phyloP scores from a whole-genome alignment of 2,888 invertebrate genomes.

The Colostygia pectinataria region DNA sequence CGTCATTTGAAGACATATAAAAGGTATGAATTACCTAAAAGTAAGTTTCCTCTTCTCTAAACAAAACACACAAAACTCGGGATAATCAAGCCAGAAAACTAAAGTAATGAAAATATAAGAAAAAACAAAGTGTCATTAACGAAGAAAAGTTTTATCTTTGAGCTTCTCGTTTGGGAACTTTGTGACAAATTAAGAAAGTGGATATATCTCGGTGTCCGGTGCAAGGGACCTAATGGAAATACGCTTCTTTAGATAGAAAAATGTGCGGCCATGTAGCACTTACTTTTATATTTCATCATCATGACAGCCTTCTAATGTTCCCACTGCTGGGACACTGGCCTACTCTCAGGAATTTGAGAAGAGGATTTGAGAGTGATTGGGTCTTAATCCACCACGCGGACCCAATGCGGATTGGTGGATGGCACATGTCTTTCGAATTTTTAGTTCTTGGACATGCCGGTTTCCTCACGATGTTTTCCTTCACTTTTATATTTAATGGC shows the following conservation, averaged over 20 bases:
- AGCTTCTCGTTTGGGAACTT: constrained; percentile 46
- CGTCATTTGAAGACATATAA: too few species aligned
- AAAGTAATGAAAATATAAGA: constrained; percentile 54
- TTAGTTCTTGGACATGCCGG: too few species aligned
- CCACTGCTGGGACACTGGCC: not conserved
- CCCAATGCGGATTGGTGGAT: too few species aligned
- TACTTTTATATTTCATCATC: constrained; percentile 4
- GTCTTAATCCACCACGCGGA: too few species aligned
- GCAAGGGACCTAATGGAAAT: constrained; percentile 28
- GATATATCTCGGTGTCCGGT: constrained; percentile 28
- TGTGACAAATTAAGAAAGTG: constrained; percentile 69
- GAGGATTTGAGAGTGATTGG: too few species aligned
- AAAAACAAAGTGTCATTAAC: constrained; percentile 59
- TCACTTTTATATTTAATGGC: too few species aligned
- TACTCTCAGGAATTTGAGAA: not conserved
- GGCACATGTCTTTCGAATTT: too few species aligned
- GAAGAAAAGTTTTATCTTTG: constrained; percentile 53
- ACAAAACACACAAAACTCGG: constrained; percentile 4
- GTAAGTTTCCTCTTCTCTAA: not conserved
- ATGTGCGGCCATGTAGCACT: constrained; percentile 1
- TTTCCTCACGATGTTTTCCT: too few species aligned
- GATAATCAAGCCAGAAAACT: constrained; percentile 24
- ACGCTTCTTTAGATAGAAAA: constrained; percentile 5
- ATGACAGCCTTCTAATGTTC: not conserved
- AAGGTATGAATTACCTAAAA: too few species aligned